Conservation (phyloP, 92 coral and sea anemone genomes). For the Bergia puertoricense region DNA sequence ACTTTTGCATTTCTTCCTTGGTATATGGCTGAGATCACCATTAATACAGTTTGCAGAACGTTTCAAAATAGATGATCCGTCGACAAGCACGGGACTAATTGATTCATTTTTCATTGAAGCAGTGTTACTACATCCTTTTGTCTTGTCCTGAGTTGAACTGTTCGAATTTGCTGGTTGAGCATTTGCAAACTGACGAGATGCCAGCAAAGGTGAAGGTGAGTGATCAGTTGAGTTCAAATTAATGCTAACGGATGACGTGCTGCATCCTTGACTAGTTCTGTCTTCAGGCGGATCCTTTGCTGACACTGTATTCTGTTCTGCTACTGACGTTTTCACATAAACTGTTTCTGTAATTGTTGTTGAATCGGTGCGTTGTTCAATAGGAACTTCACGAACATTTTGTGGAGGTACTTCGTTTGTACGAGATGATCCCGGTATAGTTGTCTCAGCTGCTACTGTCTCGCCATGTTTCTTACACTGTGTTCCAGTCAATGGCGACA, state of each 20-base stretch:
- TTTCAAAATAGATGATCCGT: background rate
- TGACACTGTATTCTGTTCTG: background rate
- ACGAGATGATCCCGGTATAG: background rate
- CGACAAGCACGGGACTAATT: background rate
- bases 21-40: constrained; percentile 25
- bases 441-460: background rate
- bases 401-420: background rate
- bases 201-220: background rate
- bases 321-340: background rate
- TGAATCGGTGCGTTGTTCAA: background rate
- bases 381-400: background rate
- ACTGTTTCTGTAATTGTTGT: constrained; percentile 19
- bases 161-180: background rate
- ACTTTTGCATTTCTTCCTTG: constrained; percentile 10
- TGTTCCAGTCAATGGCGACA: background rate
- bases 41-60: constrained; percentile 34
- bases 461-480: background rate
- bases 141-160: background rate
- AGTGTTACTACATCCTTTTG: background rate
- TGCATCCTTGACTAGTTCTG: background rate
- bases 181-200: background rate
- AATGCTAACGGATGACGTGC: background rate
- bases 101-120: background rate
- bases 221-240: background rate
- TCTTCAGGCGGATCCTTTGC: background rate